These are phyloP conservation scores for Scelioninae gen. 2 DNA, from an alignment of 2,888 invertebrate genomes.

Conservation along the genomic window DNA sequence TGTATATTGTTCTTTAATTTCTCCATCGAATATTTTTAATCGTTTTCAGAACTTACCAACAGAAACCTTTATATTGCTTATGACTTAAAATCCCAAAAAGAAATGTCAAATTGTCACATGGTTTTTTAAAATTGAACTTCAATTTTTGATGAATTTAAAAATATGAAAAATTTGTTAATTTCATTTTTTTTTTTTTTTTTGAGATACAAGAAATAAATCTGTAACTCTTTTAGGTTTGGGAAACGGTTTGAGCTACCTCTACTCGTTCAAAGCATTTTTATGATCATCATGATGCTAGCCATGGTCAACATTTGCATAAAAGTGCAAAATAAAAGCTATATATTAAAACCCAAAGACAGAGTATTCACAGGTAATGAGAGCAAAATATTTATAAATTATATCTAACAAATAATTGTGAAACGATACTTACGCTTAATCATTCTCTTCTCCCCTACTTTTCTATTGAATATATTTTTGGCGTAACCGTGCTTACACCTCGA, in stretches of 20 bases:
- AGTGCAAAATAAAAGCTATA: slow-evolving; percentile 88
- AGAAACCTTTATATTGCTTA: no score
- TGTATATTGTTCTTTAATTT: no score
- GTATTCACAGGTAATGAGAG: slow-evolving; percentile 86
- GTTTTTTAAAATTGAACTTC: no score
- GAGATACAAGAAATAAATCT: no score
- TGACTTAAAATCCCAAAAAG: no score
- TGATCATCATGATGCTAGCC: slow-evolving; percentile 96
- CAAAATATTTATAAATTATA: not conserved
- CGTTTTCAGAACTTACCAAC: no score
- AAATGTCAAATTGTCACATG: no score
- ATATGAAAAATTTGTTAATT: no score
- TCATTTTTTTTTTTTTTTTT: not conserved
- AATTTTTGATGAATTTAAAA: no score
- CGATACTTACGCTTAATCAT: slow-evolving; percentile 14
- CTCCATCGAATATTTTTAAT: no score
- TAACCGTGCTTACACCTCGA: slow-evolving; percentile 8
- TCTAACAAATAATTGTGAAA: slow-evolving; percentile 35
- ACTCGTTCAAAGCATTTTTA: slow-evolving; percentile 96
- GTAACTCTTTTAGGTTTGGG: slow-evolving; percentile 93
- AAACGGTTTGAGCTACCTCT: slow-evolving; percentile 97
- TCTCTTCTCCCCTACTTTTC: slow-evolving; percentile 19
- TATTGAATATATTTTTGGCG: slow-evolving; percentile 12
- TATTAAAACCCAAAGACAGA: slow-evolving; percentile 84
- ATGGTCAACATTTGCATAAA: slow-evolving; percentile 96